Conservation (phyloP, 2,888 invertebrate species). For the Protodeltote pygarga region DNA sequence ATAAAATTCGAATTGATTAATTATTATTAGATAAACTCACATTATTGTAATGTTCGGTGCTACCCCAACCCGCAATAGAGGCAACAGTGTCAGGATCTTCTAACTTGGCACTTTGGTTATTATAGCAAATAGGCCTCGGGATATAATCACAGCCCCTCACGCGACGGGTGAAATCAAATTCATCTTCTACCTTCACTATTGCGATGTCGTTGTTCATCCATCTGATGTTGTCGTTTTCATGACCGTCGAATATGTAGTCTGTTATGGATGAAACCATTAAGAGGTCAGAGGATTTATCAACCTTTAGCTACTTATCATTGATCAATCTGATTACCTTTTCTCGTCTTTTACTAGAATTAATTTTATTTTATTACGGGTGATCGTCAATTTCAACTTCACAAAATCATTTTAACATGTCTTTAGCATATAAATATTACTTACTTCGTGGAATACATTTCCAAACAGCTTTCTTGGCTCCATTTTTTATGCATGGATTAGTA, state of each 20-base stretch:
- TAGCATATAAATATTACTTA: slow-evolving; percentile 48
- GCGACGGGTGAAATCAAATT: slow-evolving; percentile 65
- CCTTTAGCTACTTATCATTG: too few species aligned
- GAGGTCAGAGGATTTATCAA: too few species aligned
- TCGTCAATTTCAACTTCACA: too few species aligned
- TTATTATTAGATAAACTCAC: slow-evolving; percentile 45
- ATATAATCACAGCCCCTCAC: slow-evolving; percentile 65
- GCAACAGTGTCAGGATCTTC: slow-evolving; percentile 57
- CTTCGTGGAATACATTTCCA: slow-evolving; percentile 74
- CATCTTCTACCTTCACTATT: slow-evolving; percentile 67
- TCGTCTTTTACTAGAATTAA: too few species aligned
- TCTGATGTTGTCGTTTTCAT: slow-evolving; percentile 69
- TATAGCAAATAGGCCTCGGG: slow-evolving; percentile 63
- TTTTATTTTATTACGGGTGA: too few species aligned
- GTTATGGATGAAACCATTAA: neutral
- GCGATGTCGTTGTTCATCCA: slow-evolving; percentile 77
- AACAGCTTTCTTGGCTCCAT: slow-evolving; percentile 69
- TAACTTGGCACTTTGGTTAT: slow-evolving; percentile 54
- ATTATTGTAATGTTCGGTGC: slow-evolving; percentile 57
- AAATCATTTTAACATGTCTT: too few species aligned
- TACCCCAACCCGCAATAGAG: slow-evolving; percentile 68
- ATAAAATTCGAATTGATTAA: too few species aligned
- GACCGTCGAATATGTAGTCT: slow-evolving; percentile 72
- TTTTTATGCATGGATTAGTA: slow-evolving; percentile 64
- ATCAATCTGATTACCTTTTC: too few species aligned